These are phyloP conservation scores for Chloroceryle amazona DNA, from an alignment of 2,797 vertebrate genomes.

Conservation along the genomic window DNA sequence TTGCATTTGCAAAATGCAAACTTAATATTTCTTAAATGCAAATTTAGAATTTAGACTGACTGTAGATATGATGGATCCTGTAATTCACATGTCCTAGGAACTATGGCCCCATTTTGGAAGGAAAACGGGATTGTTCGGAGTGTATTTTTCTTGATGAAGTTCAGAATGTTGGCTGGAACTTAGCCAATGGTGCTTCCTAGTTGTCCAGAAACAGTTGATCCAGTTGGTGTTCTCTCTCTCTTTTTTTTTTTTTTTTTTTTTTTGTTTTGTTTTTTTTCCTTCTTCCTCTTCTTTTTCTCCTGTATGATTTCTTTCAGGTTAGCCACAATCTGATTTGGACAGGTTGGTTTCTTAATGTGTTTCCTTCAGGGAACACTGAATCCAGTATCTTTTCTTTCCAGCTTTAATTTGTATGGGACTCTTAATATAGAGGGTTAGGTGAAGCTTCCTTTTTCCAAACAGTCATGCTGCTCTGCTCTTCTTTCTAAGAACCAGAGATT, in stretches of 20 bases:
- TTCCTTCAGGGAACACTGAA: background rate
- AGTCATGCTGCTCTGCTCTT: background rate
- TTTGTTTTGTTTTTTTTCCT: too few species aligned
- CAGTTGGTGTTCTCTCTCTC: background rate
- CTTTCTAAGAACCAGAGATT: background rate
- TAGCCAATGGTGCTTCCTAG: background rate
- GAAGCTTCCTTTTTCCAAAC: background rate
- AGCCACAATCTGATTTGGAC: background rate
- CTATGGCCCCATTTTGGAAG: background rate
- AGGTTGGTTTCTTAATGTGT: background rate
- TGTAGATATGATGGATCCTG: background rate
- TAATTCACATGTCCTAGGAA: fast-evolving
- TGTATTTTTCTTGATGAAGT: background rate
- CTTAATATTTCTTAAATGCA: background rate
- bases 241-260: background rate
- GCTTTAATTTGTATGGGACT: fast-evolving
- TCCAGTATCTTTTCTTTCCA: background rate
- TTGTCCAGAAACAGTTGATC: background rate
- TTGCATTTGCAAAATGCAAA: background rate
- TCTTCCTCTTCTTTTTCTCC: background rate
- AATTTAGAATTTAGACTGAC: background rate
- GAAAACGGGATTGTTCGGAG: background rate
- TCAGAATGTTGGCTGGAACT: background rate
- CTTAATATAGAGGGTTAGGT: background rate
- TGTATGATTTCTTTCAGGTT: background rate